Evolutionary conservation across 2,797 vertebrate species (phyloP).

Genomic region (Threskiornis aethiopicus): DNA sequence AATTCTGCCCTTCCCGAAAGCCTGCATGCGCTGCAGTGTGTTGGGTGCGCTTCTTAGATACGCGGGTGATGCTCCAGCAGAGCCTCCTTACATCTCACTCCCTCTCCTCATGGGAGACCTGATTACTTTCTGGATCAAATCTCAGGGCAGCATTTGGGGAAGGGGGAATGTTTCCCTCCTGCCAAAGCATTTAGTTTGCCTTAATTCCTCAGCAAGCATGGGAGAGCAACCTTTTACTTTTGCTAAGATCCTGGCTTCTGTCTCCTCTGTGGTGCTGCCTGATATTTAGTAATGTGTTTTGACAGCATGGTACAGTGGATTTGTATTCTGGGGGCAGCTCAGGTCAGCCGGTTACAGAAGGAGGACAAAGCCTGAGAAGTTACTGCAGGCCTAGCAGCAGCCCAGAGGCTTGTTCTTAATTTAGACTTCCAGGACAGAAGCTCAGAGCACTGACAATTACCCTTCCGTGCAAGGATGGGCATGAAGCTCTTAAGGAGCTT

Average conservation of each 20-base stretch:
- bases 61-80: neutral
- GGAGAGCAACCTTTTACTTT: neutral
- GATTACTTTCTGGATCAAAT: neutral
- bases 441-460: neutral
- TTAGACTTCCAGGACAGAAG: constrained; percentile 46
- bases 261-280: neutral
- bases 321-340: constrained; percentile 21
- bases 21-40: accelerated
- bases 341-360: constrained; percentile 13
- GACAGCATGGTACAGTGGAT: constrained; percentile 25
- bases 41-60: neutral
- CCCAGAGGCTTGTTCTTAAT: constrained; percentile 52
- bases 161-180: neutral
- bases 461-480: neutral
- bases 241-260: neutral
- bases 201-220: neutral
- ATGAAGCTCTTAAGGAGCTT: neutral
- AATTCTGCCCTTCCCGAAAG: neutral
- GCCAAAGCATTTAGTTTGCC: neutral
- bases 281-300: constrained; percentile 31
- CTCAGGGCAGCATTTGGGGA: neutral
- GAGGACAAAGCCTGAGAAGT: constrained; percentile 31
- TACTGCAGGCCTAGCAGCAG: constrained; percentile 27
- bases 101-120: neutral
- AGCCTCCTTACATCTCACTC: neutral